Evolutionary conservation across 2,888 invertebrate genomes (phyloP).

Genomic region (Peribatodes rhomboidaria): DNA sequence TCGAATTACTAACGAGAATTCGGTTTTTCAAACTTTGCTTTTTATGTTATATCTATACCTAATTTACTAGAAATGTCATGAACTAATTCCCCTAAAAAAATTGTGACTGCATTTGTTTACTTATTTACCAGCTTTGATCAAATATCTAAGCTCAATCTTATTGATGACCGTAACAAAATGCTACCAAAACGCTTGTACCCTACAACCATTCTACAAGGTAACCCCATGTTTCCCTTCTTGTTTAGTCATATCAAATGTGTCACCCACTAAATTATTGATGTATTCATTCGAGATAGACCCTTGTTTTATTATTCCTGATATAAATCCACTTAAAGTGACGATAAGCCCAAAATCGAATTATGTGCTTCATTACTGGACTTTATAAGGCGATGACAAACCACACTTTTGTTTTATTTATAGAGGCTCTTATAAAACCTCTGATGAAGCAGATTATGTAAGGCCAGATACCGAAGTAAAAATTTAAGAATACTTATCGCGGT

Average conservation of each 20-base stretch:
- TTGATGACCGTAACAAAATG: not conserved
- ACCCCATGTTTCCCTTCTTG: not conserved
- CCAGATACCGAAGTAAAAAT: not conserved
- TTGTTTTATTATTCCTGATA: slow-evolving; percentile 73
- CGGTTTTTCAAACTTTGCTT: no score
- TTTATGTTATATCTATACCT: no score
- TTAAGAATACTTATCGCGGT: no score
- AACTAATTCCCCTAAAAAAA: no score
- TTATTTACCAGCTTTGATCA: not conserved
- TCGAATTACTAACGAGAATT: no score
- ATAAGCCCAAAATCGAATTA: slow-evolving; percentile 80
- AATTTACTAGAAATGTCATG: no score
- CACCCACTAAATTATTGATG: slow-evolving; percentile 50
- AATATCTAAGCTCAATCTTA: not conserved
- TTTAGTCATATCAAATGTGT: slow-evolving; percentile 37
- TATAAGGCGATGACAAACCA: slow-evolving; percentile 48
- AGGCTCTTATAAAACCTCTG: slow-evolving; percentile 8
- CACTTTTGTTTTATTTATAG: slow-evolving; percentile 41
- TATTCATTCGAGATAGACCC: slow-evolving; percentile 61
- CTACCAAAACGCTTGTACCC: not conserved
- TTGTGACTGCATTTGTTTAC: no score
- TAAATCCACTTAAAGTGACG: slow-evolving; percentile 73
- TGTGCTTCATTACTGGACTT: slow-evolving; percentile 68
- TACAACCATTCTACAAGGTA: not conserved
- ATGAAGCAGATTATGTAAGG: not conserved